phyloP scores from a whole-genome alignment of 2,888 invertebrate genomes.

The Malacosoma neustria region DNA sequence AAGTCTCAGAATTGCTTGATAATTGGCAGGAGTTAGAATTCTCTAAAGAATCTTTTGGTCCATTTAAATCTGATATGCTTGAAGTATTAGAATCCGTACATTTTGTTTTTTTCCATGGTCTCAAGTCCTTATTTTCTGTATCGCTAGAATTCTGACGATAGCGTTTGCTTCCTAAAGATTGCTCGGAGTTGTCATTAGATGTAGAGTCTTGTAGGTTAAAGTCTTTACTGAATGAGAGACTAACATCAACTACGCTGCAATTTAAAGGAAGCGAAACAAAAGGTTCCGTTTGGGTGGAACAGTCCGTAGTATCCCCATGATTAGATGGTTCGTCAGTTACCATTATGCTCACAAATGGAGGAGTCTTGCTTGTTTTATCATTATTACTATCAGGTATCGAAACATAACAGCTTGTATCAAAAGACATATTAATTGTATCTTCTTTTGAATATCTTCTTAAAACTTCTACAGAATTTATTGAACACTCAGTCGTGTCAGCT shows the following conservation, averaged over 20 bases:
- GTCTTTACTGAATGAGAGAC: constrained; percentile 44
- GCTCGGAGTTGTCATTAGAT: constrained; percentile 36
- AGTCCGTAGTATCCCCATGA: constrained; percentile 24
- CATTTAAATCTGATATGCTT: constrained; percentile 36
- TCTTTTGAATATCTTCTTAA: constrained; percentile 41
- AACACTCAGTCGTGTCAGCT: constrained; percentile 22
- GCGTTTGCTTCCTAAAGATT: constrained; percentile 36
- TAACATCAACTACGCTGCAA: constrained; percentile 34
- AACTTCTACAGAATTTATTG: constrained; percentile 38
- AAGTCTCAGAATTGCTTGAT: constrained; percentile 48
- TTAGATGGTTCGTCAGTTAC: constrained; percentile 30
- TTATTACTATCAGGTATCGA: constrained; percentile 30
- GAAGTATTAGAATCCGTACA: constrained; percentile 38
- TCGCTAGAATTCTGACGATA: constrained; percentile 39
- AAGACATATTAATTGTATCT: constrained; percentile 41
- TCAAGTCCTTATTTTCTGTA: constrained; percentile 26
- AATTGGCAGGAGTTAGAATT: constrained; percentile 26
- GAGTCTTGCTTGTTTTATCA: constrained; percentile 32
- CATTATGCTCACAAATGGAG: constrained; percentile 46
- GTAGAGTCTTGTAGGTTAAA: constrained; percentile 31
- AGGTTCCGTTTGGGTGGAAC: constrained; percentile 46
- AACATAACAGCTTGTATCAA: constrained; percentile 38
- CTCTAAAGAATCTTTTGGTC: constrained; percentile 20
- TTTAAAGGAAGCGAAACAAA: constrained; percentile 24
- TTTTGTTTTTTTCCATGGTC: constrained; percentile 50